phyloP scores from a whole-genome alignment of 1,140 invertebrate genomes.

The Amphibalanus amphitrite region DNA sequence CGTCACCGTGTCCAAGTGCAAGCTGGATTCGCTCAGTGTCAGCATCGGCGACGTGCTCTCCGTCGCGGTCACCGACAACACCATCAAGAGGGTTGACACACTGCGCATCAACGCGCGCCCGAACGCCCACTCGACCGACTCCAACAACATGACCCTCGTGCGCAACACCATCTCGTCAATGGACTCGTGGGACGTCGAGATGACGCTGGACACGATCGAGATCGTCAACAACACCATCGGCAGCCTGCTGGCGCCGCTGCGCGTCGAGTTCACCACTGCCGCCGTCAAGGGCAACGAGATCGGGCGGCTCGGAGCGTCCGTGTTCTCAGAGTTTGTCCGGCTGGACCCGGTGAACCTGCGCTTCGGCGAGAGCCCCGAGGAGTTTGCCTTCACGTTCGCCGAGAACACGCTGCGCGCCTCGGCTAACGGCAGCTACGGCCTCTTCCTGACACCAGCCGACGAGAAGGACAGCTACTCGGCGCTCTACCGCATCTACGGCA shows the following conservation, averaged over 20 bases:
- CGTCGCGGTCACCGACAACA: neutral
- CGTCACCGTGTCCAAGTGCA: neutral
- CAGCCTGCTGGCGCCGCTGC: constrained; percentile 6
- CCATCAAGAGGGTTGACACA: neutral
- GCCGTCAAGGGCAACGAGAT: neutral
- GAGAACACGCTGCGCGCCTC: neutral
- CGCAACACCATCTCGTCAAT: neutral
- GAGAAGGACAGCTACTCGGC: neutral
- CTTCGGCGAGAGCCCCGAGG: neutral
- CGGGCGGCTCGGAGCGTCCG: neutral
- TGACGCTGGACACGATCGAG: neutral
- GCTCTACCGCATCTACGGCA: neutral
- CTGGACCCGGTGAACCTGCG: constrained; percentile 13
- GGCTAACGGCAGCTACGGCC: neutral
- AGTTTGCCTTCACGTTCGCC: neutral
- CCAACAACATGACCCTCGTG: neutral
- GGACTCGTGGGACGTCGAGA: neutral
- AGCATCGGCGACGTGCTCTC: neutral
- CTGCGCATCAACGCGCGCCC: neutral
- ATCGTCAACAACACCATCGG: neutral
- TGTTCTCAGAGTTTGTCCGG: neutral
- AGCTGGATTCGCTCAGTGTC: neutral
- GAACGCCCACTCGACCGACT: neutral
- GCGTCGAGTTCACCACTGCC: neutral
- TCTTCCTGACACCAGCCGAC: neutral